Base-by-base conservation (phyloP, 2,113 vertebrate genomes). In the Aegypius monachus region DNA sequence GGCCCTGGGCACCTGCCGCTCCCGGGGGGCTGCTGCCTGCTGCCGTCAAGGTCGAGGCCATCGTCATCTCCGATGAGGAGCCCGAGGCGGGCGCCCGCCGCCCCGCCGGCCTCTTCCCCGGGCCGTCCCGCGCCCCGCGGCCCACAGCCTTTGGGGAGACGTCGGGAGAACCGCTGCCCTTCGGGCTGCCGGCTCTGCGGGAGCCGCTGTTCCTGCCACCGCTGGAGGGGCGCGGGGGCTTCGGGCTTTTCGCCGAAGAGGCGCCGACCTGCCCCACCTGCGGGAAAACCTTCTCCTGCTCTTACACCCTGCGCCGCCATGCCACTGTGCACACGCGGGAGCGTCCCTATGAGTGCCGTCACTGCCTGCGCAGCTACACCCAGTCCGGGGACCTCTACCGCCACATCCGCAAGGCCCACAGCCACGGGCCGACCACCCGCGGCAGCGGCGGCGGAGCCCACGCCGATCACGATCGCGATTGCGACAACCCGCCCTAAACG, bases 301-400 rank as follows among this genome's bases (percentile, higher is more conserved):
- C 99, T 9, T 99, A 99, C 95, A 99, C 99, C 0, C 97, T 99
- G 10, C 96, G 99, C 78, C 98, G 99, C 36, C 99, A 99, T 3
- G 99, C 99, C 80, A 99, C 99, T 1, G 99, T 99, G 67, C 99
- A 99, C 94, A 99, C 99, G 0, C 98, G 99, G 0, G 99, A 99
- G 77, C 98, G 99, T 2, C 99, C 99, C 2, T 99, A 99, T 3
- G 99, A 99, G 94, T 99, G 99, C 68, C 99, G 99, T 81, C 99
- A 99, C 96, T 99, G 99, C 92, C 99, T 99, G 88, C 98, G 99
- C 52, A 99, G 99, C 96, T 99, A 99, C 97, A 99, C 99, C 1
- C 99, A 99, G 83, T 99, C 99, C 2, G 99, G 99, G 10, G 99
- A 99, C 97, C 97, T 99, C 58, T 99, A 99, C 94, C 98, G 99